These are phyloP conservation scores for Laspeyria flexula DNA, from an alignment of 2,888 invertebrate species.

Conservation along the genomic window DNA sequence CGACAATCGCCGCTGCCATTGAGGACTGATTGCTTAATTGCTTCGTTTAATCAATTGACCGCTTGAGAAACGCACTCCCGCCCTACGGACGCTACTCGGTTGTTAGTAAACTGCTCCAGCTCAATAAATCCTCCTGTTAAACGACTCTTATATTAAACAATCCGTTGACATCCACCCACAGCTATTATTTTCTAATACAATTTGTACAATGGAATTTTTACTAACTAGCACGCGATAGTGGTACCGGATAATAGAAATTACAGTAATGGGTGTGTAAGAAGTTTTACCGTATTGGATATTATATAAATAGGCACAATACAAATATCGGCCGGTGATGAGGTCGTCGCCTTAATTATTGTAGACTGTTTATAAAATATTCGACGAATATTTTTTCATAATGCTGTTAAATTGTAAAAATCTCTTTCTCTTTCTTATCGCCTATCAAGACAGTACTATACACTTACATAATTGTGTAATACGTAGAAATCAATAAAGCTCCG, in stretches of 20 bases:
- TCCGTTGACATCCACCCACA: conserved; percentile 40
- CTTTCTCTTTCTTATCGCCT: no score
- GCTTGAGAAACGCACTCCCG: conserved; percentile 74
- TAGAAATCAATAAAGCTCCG: not conserved
- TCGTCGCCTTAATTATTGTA: no score
- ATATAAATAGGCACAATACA: no score
- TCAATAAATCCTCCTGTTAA: conserved; percentile 77
- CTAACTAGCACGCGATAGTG: conserved; percentile 8
- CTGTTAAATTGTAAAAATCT: no score
- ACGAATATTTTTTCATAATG: no score
- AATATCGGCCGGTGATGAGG: no score
- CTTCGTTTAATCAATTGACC: conserved; percentile 86
- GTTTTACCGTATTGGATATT: no score
- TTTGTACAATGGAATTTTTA: conserved; percentile 14
- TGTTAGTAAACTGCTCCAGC: conserved; percentile 67
- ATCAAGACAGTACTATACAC: no score
- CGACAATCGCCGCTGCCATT: conserved; percentile 77
- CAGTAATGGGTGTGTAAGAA: no score
- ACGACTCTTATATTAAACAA: conserved; percentile 72
- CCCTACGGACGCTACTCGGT: conserved; percentile 61
- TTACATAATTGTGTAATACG: no score
- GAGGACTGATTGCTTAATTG: conserved; percentile 84
- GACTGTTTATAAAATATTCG: no score
- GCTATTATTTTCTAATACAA: conserved; percentile 39
- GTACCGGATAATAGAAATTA: no score